These are phyloP conservation scores for Synanthedon myopaeformis DNA, from an alignment of 2,888 invertebrate genomes.

Conservation along the genomic window DNA sequence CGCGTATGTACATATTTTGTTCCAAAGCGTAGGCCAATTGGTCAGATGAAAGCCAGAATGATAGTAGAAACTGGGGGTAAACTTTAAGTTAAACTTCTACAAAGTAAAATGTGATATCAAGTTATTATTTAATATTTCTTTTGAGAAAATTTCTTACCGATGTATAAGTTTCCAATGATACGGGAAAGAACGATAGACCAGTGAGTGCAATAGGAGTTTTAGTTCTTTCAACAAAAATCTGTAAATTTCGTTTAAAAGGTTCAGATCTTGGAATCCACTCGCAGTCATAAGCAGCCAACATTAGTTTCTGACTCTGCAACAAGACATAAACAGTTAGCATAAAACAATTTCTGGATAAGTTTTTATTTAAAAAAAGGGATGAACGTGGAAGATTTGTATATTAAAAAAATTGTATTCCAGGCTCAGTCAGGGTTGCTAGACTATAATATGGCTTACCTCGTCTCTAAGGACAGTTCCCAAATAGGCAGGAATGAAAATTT, in stretches of 20 bases:
- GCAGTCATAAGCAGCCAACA: slow-evolving; percentile 1
- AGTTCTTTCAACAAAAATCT: slow-evolving; percentile 11
- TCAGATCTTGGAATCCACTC: slow-evolving; percentile 4
- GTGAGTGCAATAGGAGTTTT: slow-evolving; percentile 2
- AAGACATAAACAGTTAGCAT: too few species aligned
- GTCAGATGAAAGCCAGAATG: too few species aligned
- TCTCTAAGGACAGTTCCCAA: slow-evolving; percentile 14
- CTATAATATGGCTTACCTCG: slow-evolving; percentile 10
- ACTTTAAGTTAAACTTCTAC: too few species aligned
- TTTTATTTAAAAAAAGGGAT: neutral
- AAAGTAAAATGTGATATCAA: neutral
- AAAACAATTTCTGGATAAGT: neutral
- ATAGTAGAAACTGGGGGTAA: too few species aligned
- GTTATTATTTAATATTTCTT: neutral
- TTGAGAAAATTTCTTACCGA: neutral
- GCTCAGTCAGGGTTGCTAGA: neutral
- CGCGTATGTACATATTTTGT: too few species aligned
- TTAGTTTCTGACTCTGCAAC: slow-evolving; percentile 5
- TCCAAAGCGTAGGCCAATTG: too few species aligned
- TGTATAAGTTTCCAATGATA: neutral
- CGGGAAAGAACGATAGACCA: neutral
- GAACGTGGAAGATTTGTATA: neutral
- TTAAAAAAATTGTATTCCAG: too few species aligned
- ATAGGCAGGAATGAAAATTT: slow-evolving; percentile 18
- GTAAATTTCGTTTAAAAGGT: slow-evolving; percentile 11